A percentile compares a stretch with the other conserved stretches of the same genome.
Evolutionary conservation across 2,888 invertebrate genomes (phyloP).

Genomic region (Yponomeuta sedellus): DNA sequence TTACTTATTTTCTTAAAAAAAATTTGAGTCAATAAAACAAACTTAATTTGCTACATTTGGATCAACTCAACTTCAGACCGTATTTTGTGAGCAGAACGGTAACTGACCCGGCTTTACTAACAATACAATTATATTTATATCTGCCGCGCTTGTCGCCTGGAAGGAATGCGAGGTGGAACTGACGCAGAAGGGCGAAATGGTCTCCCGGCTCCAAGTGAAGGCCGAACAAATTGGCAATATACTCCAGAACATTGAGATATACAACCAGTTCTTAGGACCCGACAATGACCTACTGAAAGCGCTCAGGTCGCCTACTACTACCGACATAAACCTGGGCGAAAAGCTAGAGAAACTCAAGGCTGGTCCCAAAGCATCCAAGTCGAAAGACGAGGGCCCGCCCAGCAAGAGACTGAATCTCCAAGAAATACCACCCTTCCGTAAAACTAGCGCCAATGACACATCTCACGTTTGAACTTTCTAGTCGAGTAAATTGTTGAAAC

Average conservation of each 20-base stretch:
- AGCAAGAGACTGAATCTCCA: constrained; percentile 70
- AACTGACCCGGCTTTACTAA: constrained; percentile 44
- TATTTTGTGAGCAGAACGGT: not conserved
- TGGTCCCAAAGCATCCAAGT: constrained; percentile 63
- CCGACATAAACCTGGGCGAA: constrained; percentile 52
- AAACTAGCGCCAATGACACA: constrained; percentile 33
- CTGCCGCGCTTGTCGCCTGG: constrained; percentile 63
- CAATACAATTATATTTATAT: constrained; percentile 60
- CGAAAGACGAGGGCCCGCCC: constrained; percentile 74
- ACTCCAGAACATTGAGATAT: constrained; percentile 92
- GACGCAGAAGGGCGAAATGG: constrained; percentile 97
- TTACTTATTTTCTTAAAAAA: too few relatives aligned
- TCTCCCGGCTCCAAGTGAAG: constrained; percentile 95
- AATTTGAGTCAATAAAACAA: too few relatives aligned
- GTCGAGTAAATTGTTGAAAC: not conserved
- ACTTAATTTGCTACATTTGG: not conserved
- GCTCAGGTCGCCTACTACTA: constrained; percentile 65
- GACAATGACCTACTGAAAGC: constrained; percentile 74
- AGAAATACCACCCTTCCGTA: constrained; percentile 74
- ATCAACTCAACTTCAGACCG: not conserved
- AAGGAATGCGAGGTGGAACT: constrained; percentile 97
- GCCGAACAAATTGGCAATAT: constrained; percentile 96
- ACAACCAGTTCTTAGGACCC: constrained; percentile 82
- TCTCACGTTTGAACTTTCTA: constrained; percentile 12
- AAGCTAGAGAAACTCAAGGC: constrained; percentile 59